Conservation (phyloP, 2,888 invertebrate species). For the Phyto melanocephala region DNA sequence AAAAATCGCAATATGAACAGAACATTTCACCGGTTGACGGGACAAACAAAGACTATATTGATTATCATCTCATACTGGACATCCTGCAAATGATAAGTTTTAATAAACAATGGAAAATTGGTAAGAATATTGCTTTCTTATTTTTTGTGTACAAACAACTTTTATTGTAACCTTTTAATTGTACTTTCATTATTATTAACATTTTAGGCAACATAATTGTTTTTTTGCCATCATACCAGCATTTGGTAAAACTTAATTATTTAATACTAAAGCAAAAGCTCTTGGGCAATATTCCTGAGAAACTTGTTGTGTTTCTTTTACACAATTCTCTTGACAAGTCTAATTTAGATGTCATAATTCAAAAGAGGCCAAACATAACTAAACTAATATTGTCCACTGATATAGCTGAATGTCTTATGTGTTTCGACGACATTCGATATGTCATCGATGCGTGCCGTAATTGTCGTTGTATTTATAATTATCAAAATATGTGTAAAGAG, state of each 20-base stretch:
- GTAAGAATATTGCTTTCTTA: slow-evolving; percentile 38
- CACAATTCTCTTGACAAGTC: slow-evolving; percentile 93
- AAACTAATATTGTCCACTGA: slow-evolving; percentile 95
- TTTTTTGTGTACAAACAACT: too few relatives aligned
- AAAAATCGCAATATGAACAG: slow-evolving; percentile 44
- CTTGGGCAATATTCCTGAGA: slow-evolving; percentile 74
- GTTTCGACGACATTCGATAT: slow-evolving; percentile 91
- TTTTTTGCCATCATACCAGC: slow-evolving; percentile 95
- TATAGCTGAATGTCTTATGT: slow-evolving; percentile 94
- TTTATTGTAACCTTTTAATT: too few relatives aligned
- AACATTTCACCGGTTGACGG: neutral
- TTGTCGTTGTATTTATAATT: slow-evolving; percentile 55
- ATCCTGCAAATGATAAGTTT: slow-evolving; percentile 64
- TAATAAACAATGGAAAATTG: slow-evolving; percentile 59
- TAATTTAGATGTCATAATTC: slow-evolving; percentile 89
- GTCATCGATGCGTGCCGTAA: slow-evolving; percentile 89
- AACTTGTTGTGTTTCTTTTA: slow-evolving; percentile 77
- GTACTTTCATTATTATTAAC: too few relatives aligned
- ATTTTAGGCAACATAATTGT: slow-evolving; percentile 86
- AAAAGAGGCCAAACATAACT: slow-evolving; percentile 80
- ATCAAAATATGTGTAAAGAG: slow-evolving; percentile 60
- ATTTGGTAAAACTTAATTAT: slow-evolving; percentile 88
- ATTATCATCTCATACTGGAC: slow-evolving; percentile 65
- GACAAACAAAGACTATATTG: slow-evolving; percentile 44
- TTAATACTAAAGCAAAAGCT: slow-evolving; percentile 77